These are phyloP conservation scores for Acleris cristana DNA, from an alignment of 2,888 invertebrate genomes.

Conservation along the genomic window DNA sequence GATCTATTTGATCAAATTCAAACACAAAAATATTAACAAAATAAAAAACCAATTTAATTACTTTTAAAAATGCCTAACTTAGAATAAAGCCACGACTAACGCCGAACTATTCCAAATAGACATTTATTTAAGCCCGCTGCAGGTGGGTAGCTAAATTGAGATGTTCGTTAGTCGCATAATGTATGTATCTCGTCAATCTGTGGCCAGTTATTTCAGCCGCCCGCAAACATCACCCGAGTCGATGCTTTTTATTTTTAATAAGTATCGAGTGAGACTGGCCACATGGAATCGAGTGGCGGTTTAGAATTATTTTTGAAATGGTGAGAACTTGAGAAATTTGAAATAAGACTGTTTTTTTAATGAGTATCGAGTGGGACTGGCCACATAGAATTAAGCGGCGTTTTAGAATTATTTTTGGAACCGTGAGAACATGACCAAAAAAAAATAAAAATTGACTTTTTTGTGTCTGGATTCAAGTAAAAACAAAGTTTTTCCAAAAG, in stretches of 20 bases:
- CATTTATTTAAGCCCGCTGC: conserved; percentile 50
- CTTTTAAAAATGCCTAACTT: not conserved
- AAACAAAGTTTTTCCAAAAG: no score
- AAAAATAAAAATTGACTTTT: no score
- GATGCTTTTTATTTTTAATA: conserved; percentile 34
- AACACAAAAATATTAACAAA: not conserved
- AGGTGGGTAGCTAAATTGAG: conserved; percentile 61
- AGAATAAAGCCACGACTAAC: conserved; percentile 33
- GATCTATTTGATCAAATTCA: not conserved
- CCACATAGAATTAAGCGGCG: not conserved
- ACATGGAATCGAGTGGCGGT: not conserved
- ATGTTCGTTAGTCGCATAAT: conserved; percentile 61
- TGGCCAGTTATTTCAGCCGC: conserved; percentile 54
- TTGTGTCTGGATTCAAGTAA: no score
- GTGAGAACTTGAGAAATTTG: no score
- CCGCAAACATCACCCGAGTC: conserved; percentile 46
- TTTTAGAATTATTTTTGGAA: no score
- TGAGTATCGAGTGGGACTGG: conserved; percentile 12
- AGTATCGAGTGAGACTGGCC: conserved; percentile 17
- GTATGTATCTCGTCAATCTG: conserved; percentile 61
- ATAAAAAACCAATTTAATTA: not conserved
- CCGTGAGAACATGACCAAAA: no score
- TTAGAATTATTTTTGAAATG: no score
- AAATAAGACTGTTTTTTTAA: conserved; percentile 3
- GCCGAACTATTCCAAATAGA: conserved; percentile 44